Percentiles rank a stretch among this genome's conserved stretches.
Conservation (phyloP, 2,888 invertebrate species). For the Tetheella fluctuosa region DNA sequence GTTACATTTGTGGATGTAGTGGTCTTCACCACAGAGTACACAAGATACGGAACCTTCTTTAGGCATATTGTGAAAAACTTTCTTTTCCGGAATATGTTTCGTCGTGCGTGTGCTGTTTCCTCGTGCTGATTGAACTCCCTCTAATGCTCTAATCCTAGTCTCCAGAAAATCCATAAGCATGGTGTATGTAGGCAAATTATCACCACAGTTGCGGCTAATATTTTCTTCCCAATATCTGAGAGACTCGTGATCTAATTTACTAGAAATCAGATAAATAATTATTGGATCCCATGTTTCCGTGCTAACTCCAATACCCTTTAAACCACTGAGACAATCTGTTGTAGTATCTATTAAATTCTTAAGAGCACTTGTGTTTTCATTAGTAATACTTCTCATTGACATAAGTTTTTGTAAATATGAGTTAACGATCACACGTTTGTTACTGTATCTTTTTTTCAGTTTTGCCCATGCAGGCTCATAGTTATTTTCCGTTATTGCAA, state of each 20-base stretch:
- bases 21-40: neutral
- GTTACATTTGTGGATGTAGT: neutral
- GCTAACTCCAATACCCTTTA: neutral
- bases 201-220: no score
- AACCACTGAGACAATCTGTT: neutral
- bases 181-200: no score
- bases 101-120: no score
- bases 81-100: no score
- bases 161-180: no score
- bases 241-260: no score
- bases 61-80: no score
- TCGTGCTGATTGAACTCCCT: no score
- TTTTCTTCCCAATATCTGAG: no score
- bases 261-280: neutral
- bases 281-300: neutral
- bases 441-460: slow-evolving; percentile 12
- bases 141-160: no score
- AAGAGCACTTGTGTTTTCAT: neutral
- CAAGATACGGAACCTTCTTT: no score
- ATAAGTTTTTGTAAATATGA: neutral
- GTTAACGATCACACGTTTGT: slow-evolving; percentile 14
- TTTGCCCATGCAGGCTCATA: slow-evolving; percentile 14
- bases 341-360: neutral
- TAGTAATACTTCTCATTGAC: neutral
- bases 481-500: neutral